phyloP scores from a whole-genome alignment of 2,888 invertebrate species.

The Lasioglossum marginatum region DNA sequence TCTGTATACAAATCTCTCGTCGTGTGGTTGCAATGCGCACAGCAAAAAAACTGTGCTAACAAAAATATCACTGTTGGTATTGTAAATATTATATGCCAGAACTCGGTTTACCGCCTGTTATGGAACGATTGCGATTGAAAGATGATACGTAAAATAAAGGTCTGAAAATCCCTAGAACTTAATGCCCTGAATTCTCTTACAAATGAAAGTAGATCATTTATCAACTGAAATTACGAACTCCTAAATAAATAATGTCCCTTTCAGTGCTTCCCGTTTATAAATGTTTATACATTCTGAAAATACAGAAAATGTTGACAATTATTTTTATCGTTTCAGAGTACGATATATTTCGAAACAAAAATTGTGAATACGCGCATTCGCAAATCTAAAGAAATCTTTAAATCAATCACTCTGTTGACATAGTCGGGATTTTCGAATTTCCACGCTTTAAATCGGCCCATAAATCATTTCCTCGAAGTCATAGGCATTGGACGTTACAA shows the following conservation, averaged over 20 bases:
- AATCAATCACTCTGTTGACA: neutral
- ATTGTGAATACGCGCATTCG: neutral
- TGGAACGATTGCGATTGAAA: neutral
- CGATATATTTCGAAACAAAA: neutral
- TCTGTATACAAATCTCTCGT: neutral
- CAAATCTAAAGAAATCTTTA: neutral
- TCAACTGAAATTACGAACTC: neutral
- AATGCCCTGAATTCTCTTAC: neutral
- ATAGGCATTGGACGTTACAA: neutral
- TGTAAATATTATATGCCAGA: neutral
- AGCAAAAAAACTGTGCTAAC: neutral
- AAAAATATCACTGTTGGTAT: neutral
- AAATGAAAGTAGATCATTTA: neutral
- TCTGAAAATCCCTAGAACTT: neutral
- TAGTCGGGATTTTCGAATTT: neutral
- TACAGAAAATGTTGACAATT: neutral
- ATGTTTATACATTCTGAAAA: neutral
- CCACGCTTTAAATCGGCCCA: neutral
- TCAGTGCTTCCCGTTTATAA: neutral
- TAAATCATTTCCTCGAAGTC: conserved; percentile 6
- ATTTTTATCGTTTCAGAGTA: neutral
- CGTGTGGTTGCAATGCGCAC: neutral
- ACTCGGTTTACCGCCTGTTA: neutral
- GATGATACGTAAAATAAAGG: neutral
- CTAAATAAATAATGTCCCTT: neutral